Conservation (phyloP, 1,140 invertebrate genomes). For the Piezodorus guildinii region DNA sequence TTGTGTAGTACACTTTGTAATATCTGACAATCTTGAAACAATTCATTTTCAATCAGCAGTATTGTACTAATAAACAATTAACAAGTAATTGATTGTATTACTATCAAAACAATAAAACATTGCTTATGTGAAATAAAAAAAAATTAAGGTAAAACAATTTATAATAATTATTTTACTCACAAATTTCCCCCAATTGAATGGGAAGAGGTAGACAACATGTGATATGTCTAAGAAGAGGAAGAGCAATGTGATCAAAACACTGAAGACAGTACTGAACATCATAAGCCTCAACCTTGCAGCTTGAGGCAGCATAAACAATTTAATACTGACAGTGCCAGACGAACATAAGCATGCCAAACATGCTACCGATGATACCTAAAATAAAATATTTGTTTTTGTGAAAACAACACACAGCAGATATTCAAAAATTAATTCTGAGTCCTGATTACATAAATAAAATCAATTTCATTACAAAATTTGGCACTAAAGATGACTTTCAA, state of each 20-base stretch:
- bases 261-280: conserved; percentile 69
- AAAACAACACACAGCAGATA: background rate
- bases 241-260: conserved; percentile 63
- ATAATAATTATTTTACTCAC: conserved; percentile 39
- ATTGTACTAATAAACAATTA: no score
- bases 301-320: conserved; percentile 57
- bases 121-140: no score
- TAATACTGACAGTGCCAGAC: conserved; percentile 61
- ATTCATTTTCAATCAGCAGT: no score
- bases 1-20: no score
- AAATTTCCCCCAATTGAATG: conserved; percentile 69
- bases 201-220: conserved; percentile 64
- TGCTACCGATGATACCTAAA: conserved; percentile 58
- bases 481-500: no score
- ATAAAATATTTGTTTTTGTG: conserved; percentile 21
- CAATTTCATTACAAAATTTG: no score
- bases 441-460: no score
- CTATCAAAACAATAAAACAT: no score
- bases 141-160: no score
- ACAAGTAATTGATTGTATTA: no score
- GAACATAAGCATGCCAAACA: conserved; percentile 62
- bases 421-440: no score
- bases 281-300: conserved; percentile 51
- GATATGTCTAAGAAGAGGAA: conserved; percentile 76
- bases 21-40: no score